Evolutionary conservation across 2,888 invertebrate species (phyloP), one percentile per base, ranked within the genome.

Genomic region (Papilio gigon): DNA sequence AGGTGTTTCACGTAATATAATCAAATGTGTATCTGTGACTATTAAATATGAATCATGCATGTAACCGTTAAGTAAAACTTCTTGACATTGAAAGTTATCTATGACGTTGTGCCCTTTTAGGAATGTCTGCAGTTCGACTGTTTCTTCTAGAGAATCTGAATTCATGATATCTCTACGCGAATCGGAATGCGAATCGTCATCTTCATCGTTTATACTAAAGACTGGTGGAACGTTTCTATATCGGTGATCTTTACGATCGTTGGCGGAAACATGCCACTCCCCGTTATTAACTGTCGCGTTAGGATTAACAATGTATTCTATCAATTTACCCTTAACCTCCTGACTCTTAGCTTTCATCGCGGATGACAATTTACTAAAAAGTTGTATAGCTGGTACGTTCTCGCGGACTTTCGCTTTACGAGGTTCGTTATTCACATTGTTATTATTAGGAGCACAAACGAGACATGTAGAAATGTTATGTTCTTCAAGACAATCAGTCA

Each of bases 281-380:
- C 93, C 93, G 72, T 92, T 92, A 37, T 92, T 87, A 47, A 85
- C 80, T 64, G 91, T 94, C 1, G 93, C 93, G 75, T 94, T 94
- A 1, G 97, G 97, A 93, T 98, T 98, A 0, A 97, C 97, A 75
- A 98, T 98, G 80, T 98, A 98, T 86, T 98, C 98, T 75, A 97
- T 95, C 65, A 99, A 87, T 88, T 96, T 98, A 33, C 96, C 98
- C 84, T 97, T 98, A 17, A 99, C 96, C 88, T 97, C 98, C 66
- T 96, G 97, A 58, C 98, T 96, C 86, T 98, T 98, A 3, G 95
- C 94, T 89, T 96, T 98, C 94, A 98, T 96, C 8, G 96, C 98
- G 53, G 96, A 94, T 11, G 97, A 96, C 65, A 97, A 94, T 87
- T 96, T 97, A 62, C 96, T 96, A 77, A 97, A 96, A 64, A 97